These are phyloP conservation scores for Anguilla marmorata DNA, from an alignment of 2,797 vertebrate species.

Conservation along the genomic window DNA sequence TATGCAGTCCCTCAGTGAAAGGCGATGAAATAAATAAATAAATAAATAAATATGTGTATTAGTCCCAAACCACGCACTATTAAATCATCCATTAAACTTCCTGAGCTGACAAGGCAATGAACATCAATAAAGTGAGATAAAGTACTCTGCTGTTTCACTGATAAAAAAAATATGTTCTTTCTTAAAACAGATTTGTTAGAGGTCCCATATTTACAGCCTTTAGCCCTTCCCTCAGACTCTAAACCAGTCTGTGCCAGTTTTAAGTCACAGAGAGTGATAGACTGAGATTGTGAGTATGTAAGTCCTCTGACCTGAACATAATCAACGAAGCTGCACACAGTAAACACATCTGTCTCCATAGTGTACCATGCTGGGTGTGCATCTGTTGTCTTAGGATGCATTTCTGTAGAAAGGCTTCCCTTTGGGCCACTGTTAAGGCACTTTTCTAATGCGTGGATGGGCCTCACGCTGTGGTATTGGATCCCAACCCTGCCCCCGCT, in stretches of 20 bases:
- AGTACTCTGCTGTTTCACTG: neutral
- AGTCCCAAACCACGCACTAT: neutral
- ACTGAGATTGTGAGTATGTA: neutral
- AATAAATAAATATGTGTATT: neutral
- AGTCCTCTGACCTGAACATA: conserved; percentile 47
- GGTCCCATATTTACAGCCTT: neutral
- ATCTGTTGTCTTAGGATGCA: neutral
- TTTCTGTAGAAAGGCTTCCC: neutral
- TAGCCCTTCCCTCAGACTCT: neutral
- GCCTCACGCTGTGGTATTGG: no score
- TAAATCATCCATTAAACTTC: neutral
- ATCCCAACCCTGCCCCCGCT: no score
- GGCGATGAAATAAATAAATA: neutral
- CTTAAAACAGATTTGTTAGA: neutral
- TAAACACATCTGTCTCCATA: neutral
- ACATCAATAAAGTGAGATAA: neutral
- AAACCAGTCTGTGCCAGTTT: neutral
- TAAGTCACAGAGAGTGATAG: neutral
- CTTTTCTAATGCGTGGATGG: no score
- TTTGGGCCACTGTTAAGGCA: no score
- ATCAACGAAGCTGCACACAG: conserved; percentile 31
- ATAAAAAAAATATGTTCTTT: conserved; percentile 9
- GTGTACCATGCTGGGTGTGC: neutral
- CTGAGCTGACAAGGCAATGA: neutral
- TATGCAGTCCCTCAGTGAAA: neutral